Percentiles rank a stretch among this genome's conserved stretches.
Conservation (phyloP, 2,797 vertebrate species). For the Nannoperca australis region DNA sequence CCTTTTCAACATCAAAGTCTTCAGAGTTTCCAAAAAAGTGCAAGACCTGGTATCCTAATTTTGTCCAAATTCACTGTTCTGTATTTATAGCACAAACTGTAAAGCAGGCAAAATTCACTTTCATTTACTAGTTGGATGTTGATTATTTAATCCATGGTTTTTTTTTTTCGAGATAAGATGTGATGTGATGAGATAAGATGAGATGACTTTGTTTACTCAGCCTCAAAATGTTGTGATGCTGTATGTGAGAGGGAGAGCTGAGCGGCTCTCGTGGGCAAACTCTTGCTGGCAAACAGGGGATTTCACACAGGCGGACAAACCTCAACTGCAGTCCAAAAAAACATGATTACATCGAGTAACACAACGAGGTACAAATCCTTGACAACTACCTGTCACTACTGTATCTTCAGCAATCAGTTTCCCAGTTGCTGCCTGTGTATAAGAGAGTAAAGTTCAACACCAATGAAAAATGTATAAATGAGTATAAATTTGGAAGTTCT, state of each 20-base stretch:
- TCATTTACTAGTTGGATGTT: constrained; percentile 34
- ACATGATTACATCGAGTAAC: constrained; percentile 32
- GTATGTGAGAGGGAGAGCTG: constrained; percentile 22
- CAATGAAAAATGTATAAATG: neutral
- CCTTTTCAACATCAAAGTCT: constrained; percentile 53
- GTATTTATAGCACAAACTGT: constrained; percentile 33
- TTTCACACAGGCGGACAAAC: constrained; percentile 38
- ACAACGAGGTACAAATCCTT: constrained; percentile 23
- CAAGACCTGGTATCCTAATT: constrained; percentile 41
- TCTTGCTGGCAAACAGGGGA: constrained; percentile 33
- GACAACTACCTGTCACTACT: constrained; percentile 1
- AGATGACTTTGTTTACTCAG: constrained; percentile 58
- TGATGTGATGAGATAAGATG: constrained; percentile 22
- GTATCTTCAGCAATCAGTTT: constrained; percentile 13
- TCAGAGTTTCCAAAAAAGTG: constrained; percentile 49
- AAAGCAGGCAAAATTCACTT: constrained; percentile 32
- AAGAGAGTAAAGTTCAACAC: neutral
- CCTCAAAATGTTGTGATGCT: constrained; percentile 36
- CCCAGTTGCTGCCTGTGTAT: neutral
- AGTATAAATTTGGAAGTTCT: neutral
- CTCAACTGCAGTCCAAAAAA: constrained; percentile 29
- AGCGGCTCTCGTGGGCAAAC: constrained; percentile 44
- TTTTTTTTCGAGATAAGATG: constrained; percentile 24
- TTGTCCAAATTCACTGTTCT: constrained; percentile 10
- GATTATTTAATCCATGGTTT: constrained; percentile 7